Percentiles rank a stretch among this genome's conserved stretches.
Evolutionary conservation across 2,888 invertebrate species (phyloP).

Genomic region (Myopa testacea): DNA sequence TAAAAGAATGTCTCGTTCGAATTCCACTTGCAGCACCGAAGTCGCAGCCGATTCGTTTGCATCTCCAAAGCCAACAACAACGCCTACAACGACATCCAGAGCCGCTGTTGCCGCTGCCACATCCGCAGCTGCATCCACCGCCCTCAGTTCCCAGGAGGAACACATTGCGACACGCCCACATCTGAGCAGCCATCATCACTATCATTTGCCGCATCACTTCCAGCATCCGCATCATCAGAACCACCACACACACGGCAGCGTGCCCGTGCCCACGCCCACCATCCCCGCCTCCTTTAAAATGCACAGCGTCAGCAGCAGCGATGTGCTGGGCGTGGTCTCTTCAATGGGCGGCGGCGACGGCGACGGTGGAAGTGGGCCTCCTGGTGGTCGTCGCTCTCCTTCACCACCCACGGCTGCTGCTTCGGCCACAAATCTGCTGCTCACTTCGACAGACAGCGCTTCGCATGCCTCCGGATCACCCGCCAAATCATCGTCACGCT

Average conservation of each 20-base stretch:
- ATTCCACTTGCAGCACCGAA: conserved; percentile 53
- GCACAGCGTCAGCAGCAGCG: conserved; percentile 41
- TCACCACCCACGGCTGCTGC: conserved; percentile 46
- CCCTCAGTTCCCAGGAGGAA: conserved; percentile 51
- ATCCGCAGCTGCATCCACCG: conserved; percentile 51
- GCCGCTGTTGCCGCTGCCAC: conserved; percentile 46
- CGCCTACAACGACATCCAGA: conserved; percentile 46
- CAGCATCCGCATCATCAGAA: conserved; percentile 66
- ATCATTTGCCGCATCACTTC: conserved; percentile 66
- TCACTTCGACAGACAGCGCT: conserved; percentile 81
- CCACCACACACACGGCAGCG: conserved; percentile 60
- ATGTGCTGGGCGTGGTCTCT: conserved; percentile 46
- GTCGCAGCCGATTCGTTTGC: conserved; percentile 35
- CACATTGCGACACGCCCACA: conserved; percentile 56
- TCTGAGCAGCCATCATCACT: conserved; percentile 63
- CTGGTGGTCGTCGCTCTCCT: conserved; percentile 46
- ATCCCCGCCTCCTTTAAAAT: conserved; percentile 56
- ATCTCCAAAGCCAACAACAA: conserved; percentile 45
- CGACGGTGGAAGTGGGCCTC: conserved; percentile 43
- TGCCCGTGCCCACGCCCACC: conserved; percentile 60
- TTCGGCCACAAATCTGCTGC: conserved; percentile 76
- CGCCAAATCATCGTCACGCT: conserved; percentile 65
- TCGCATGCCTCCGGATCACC: conserved; percentile 76
- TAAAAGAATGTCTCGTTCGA: conserved; percentile 49
- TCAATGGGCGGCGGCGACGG: conserved; percentile 45